Evolutionary conservation across 2,888 invertebrate genomes (phyloP), one percentile per base, ranked within the genome.

Genomic region (Parthenolecanium corni): DNA sequence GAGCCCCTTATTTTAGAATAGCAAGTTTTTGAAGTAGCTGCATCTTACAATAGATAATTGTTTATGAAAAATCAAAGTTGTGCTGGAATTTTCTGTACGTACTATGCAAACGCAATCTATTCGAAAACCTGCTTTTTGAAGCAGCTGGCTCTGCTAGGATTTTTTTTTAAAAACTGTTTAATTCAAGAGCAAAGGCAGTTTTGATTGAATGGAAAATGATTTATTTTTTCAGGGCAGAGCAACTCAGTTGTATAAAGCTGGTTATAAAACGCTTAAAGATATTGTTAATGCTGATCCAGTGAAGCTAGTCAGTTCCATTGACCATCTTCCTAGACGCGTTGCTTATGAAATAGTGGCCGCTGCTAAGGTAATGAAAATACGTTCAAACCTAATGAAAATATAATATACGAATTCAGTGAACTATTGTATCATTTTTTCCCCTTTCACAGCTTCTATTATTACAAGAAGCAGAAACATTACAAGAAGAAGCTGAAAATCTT

Each of bases 291-390:
- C 88, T 0, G 77, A 82, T 11, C 80, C 82, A 0, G 77, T 77
- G 3, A 77, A 79, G 3, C 76, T 94, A 66, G 76, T 80, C 1
- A 73, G 78, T 16, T 73, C 76, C 47, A 78, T 95, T 6, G 80
- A 85, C 64, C 85, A 86, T 72, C 78, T 93, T 74, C 80, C 85
- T 1, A 73, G 76, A n/a, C 81, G 79, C 69, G 79, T 83, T 12
- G 92, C 92, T 2, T 79, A 76, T 53, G 88, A 89, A 73, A 84
- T 96, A 58, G 81, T 94, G 66, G 84, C 89, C 63, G 85, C 91
- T 25, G 90, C 96, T 0, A 86, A 91, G 81, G 89, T 89, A 73
- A 73, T 49, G 14, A 21, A 21, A 49, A 49, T 21, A 49, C n/a
- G n/a, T n/a, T n/a, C n/a, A n/a, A n/a, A n/a, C n/a, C n/a, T n/a